phyloP scores from a whole-genome alignment of 2,113 vertebrate genomes.

The Crocuta crocuta region DNA sequence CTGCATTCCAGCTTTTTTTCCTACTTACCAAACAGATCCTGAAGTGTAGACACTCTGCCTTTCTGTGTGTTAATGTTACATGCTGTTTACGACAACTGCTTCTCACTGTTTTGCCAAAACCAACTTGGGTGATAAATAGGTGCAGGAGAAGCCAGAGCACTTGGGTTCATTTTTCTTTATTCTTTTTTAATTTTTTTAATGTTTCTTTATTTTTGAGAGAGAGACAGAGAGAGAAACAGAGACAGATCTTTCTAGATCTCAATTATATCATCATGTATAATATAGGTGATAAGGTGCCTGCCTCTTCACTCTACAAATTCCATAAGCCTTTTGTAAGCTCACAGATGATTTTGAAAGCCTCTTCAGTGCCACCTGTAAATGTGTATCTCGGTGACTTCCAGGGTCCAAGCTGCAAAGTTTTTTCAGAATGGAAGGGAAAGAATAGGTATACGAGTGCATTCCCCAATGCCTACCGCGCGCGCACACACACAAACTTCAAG shows the following conservation, averaged over 20 bases:
- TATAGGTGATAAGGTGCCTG: neutral
- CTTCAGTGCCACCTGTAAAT: neutral
- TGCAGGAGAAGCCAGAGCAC: neutral
- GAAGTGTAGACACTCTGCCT: neutral
- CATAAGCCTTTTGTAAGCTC: neutral
- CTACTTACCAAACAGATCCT: neutral
- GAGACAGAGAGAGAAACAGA: too few relatives aligned
- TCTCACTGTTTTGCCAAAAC: neutral
- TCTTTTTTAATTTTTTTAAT: too few relatives aligned
- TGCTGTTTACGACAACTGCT: neutral
- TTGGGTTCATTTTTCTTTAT: constrained; percentile 35
- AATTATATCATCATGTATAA: neutral
- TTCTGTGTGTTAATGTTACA: neutral
- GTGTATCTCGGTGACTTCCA: neutral
- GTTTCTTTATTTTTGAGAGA: too few relatives aligned
- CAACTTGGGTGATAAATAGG: constrained; percentile 4
- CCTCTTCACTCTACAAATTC: neutral
- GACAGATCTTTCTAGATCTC: neutral
- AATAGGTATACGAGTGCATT: neutral
- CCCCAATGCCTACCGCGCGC: too few relatives aligned
- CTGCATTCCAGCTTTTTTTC: neutral
- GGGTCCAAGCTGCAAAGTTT: neutral
- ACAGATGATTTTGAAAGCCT: neutral
- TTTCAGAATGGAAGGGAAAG: neutral
- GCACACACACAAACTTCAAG: neutral